Evolutionary conservation across 2,797 vertebrate genomes (phyloP), one percentile per base, ranked within the genome.

Genomic region (Epinephelus malabaricus): DNA sequence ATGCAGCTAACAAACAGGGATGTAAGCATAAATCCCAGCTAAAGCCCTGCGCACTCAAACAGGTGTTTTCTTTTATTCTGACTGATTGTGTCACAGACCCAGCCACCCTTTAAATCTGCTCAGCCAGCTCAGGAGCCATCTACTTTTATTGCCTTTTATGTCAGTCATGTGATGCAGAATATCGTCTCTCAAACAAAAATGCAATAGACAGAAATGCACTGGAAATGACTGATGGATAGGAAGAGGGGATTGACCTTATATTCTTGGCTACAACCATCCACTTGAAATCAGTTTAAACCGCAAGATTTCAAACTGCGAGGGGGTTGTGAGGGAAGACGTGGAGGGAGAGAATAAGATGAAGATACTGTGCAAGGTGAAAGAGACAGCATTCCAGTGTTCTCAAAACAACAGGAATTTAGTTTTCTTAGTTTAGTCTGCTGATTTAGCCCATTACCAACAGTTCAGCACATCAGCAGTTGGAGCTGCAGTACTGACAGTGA

Each of bases 31-130:
- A 47, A 62, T 69, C n/a, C 15, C 3, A 34, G 40, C 23, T 50
- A 61, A 63, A 61, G 6, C 23, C 11, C 6, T 58, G 23, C 4
- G 17, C 47, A 59, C 2, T 15, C 34, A 61, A 19, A 46, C 17
- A 23, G 67, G 34, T 53, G 18, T 43, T 59, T 69, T 59, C 12
- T 23, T 69, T 69, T 45, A 53, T 9, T 59, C 19, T 23, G 38
- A 9, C 43, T 56, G 62, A 54, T 78, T 19, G 17, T 49, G 7
- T 19, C 47, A 18, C 17, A 49, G 47, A 49, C 6, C 17, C 7
- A 49, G 47, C 47, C 18, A 18, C 17, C 18, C 17, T 49, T 8
- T 8, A 49, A 19, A 49, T 19, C 47, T 49, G 47, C 47, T 49
- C 17, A 40, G 23, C 58, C 46, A 27, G 21, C 15, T 50, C n/a